phyloP scores from a whole-genome alignment of 2,113 vertebrate species.

The Stegostoma tigrinum region DNA sequence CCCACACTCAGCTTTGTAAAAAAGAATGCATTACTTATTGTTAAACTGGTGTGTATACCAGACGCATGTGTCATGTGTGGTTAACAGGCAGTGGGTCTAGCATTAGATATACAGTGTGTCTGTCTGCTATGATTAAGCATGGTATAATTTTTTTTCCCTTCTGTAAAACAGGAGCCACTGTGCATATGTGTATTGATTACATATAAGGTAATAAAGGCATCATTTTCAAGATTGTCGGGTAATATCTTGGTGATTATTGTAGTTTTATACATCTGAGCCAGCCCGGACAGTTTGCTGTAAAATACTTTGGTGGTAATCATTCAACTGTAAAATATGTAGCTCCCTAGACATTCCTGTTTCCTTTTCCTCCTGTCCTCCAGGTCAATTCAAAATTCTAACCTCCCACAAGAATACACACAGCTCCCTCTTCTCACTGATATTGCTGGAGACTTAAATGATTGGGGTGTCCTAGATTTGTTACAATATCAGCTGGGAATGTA shows the following conservation, averaged over 20 bases:
- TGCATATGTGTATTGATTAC: background rate
- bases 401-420: background rate
- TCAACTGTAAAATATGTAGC: background rate
- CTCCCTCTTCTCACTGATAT: background rate
- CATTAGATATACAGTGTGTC: background rate
- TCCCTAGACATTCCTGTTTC: background rate
- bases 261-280: background rate
- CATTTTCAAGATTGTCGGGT: background rate
- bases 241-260: no score
- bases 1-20: background rate
- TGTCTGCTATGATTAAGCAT: background rate
- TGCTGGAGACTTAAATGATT: background rate
- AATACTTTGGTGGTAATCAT: background rate
- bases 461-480: background rate
- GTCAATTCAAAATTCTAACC: background rate
- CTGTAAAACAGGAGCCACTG: background rate
- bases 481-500: background rate
- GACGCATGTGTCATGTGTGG: conserved; percentile 26
- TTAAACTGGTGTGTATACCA: background rate
- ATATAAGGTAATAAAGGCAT: background rate
- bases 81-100: background rate
- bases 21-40: background rate
- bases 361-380: background rate
- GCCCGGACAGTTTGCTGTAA: background rate
- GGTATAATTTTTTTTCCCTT: background rate